Evolutionary conservation across 2,113 vertebrate species (phyloP).

Genomic region (Rhizomys pruinosus): DNA sequence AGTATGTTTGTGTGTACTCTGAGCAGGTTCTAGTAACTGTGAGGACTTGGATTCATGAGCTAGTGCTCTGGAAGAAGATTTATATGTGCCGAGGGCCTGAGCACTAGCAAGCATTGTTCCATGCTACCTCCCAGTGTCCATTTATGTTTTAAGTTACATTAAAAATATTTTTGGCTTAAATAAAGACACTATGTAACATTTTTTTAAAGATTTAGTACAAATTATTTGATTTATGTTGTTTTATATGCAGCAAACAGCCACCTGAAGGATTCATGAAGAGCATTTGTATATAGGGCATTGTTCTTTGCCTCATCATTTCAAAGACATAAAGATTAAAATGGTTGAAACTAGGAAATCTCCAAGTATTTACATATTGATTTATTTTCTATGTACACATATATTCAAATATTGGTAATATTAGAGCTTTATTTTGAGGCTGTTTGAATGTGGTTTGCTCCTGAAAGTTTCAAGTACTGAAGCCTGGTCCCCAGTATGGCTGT

Average conservation of each 20-base stretch:
- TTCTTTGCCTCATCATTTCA: not conserved
- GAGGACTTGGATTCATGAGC: not conserved
- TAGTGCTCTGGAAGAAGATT: not conserved
- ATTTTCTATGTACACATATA: too few relatives aligned
- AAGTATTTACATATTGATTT: not conserved
- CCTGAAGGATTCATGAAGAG: not conserved
- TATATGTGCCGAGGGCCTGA: too few relatives aligned
- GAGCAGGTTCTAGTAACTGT: not conserved
- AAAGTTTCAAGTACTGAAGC: not conserved
- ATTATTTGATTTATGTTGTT: not conserved
- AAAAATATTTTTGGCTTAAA: not conserved
- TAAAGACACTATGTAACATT: not conserved
- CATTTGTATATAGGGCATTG: not conserved
- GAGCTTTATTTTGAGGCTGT: not conserved
- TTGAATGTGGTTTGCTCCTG: not conserved
- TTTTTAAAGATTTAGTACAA: not conserved
- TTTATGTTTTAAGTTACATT: not conserved
- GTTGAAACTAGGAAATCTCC: not conserved
- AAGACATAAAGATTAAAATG: not conserved
- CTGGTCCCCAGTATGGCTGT: not conserved
- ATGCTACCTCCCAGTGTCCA: too few relatives aligned
- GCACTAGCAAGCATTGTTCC: too few relatives aligned
- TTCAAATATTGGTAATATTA: not conserved
- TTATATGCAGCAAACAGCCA: not conserved
- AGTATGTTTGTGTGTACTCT: not conserved